Percentiles rank a stretch among this genome's conserved stretches.
Evolutionary conservation across 2,797 vertebrate genomes (phyloP).

Genomic region (Linurgus olivaceus): DNA sequence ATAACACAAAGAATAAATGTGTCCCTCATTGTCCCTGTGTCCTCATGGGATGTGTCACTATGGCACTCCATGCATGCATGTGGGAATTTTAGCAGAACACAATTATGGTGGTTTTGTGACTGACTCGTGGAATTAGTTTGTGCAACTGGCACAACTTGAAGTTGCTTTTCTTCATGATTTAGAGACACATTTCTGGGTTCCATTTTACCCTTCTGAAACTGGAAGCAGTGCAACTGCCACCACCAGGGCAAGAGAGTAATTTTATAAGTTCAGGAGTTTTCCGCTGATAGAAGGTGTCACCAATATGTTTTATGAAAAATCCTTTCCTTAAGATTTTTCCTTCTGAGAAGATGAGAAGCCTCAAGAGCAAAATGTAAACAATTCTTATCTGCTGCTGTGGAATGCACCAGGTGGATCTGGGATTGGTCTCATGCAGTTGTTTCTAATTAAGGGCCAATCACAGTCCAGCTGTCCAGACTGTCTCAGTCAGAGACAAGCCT

Average conservation of each 20-base stretch:
- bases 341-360: no score
- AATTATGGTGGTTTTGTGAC: neutral
- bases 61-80: rapidly evolving
- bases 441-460: no score
- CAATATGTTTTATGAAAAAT: no score
- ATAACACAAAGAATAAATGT: neutral
- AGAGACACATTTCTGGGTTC: neutral
- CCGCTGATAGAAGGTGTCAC: neutral
- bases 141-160: neutral
- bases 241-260: neutral
- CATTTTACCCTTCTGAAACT: neutral
- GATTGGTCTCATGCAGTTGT: no score
- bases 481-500: no score
- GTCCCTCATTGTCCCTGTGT: rapidly evolving
- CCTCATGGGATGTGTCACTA: neutral
- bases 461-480: no score
- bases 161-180: neutral
- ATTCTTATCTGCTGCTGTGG: no score
- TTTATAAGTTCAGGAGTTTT: neutral
- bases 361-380: no score
- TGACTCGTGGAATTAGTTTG: neutral
- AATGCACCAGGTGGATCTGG: no score
- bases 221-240: neutral
- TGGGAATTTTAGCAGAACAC: neutral
- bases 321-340: no score